Conservation (phyloP, 1,140 invertebrate genomes). For the Anastatus disparis region DNA sequence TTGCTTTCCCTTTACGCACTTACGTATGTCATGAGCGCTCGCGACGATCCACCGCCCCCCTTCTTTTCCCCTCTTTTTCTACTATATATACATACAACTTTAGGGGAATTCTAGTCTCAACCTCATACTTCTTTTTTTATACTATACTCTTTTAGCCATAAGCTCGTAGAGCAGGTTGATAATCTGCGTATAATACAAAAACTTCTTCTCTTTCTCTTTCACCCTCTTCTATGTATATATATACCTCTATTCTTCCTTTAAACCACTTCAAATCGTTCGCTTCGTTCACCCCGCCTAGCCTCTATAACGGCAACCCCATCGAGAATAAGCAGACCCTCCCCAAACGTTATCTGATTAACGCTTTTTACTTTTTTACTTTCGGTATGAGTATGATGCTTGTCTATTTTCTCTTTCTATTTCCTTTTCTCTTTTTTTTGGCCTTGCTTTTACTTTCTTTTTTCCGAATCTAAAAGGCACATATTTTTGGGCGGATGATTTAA, state of each 20-base stretch:
- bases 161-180: slow-evolving; percentile 62
- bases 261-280: slow-evolving; percentile 52
- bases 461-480: too few species aligned
- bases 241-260: too few species aligned
- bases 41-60: too few species aligned
- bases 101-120: slow-evolving; percentile 47
- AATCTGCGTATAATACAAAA: slow-evolving; percentile 66
- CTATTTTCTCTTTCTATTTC: too few species aligned
- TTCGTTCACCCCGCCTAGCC: background rate
- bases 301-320: slow-evolving; percentile 22
- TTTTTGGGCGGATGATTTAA: too few species aligned
- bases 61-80: slow-evolving; percentile 47
- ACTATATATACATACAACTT: too few species aligned
- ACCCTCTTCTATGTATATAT: too few species aligned
- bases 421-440: slow-evolving; percentile 46
- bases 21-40: slow-evolving; percentile 52
- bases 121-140: slow-evolving; percentile 21
- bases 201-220: slow-evolving; percentile 52
- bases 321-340: background rate
- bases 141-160: slow-evolving; percentile 38
- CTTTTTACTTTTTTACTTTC: slow-evolving; percentile 46
- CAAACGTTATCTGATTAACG: slow-evolving; percentile 51
- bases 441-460: slow-evolving; percentile 42
- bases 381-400: too few species aligned
- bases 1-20: too few species aligned